Percentiles rank a stretch among this genome's conserved stretches.
phyloP scores from a whole-genome alignment of 2,888 invertebrate species.

The Ferrisia virgata region DNA sequence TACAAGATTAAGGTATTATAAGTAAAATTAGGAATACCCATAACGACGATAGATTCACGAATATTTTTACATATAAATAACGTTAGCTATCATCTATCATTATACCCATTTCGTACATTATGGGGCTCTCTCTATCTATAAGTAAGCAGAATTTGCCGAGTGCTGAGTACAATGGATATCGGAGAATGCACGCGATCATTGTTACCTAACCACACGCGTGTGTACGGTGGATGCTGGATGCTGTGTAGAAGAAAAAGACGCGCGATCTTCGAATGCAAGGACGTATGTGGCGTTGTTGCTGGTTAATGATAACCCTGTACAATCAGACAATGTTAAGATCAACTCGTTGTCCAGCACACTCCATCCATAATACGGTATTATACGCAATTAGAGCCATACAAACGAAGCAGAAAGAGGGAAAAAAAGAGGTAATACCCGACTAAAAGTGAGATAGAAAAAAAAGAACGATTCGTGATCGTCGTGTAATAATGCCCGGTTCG shows the following conservation, averaged over 20 bases:
- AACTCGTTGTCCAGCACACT: neutral
- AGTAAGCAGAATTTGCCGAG: too few relatives aligned
- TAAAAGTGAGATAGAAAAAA: neutral
- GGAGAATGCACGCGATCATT: neutral
- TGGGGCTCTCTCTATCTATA: too few relatives aligned
- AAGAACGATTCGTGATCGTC: neutral
- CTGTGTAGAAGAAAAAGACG: neutral
- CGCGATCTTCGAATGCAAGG: neutral
- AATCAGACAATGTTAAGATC: slow-evolving; percentile 12
- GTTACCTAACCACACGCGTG: too few relatives aligned
- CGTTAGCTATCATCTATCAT: neutral
- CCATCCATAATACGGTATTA: neutral
- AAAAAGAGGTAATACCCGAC: too few relatives aligned
- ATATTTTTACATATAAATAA: neutral
- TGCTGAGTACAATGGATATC: neutral
- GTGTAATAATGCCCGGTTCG: too few relatives aligned
- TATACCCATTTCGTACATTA: neutral
- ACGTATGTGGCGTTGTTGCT: neutral
- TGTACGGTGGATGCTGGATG: too few relatives aligned
- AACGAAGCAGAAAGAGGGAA: neutral
- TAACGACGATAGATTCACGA: neutral
- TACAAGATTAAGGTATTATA: neutral
- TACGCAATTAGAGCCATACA: neutral
- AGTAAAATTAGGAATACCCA: neutral
- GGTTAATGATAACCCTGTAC: neutral